These are phyloP conservation scores for Ephialtes manifestator DNA, from an alignment of 2,888 invertebrate species.

Conservation along the genomic window DNA sequence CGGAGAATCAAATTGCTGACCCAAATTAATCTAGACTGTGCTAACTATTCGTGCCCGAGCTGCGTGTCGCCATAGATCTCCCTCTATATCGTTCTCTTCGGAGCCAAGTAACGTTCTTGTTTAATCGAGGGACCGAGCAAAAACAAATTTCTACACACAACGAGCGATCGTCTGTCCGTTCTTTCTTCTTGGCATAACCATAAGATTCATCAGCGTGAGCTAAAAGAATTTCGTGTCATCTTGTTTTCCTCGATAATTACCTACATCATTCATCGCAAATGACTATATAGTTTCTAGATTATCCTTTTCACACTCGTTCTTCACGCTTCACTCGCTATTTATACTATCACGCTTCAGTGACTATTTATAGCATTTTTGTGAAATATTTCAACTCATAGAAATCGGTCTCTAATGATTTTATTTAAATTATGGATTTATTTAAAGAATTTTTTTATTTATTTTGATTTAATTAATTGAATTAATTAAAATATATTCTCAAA, in stretches of 20 bases:
- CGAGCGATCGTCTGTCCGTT: neutral
- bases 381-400: neutral
- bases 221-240: neutral
- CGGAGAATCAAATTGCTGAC: slow-evolving; percentile 74
- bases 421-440: no score
- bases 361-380: neutral
- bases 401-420: no score
- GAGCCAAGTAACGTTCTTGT: slow-evolving; percentile 27
- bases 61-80: slow-evolving; percentile 69
- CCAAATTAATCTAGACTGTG: slow-evolving; percentile 74
- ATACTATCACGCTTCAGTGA: neutral
- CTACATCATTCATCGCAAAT: neutral
- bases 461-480: no score
- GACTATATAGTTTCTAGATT: neutral
- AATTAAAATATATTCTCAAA: no score
- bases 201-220: neutral
- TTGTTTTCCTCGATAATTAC: neutral
- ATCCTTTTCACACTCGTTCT: neutral
- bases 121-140: slow-evolving; percentile 17
- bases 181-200: slow-evolving; percentile 3
- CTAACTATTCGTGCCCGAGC: slow-evolving; percentile 73
- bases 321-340: neutral
- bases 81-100: slow-evolving; percentile 13
- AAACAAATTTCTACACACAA: slow-evolving; percentile 37
- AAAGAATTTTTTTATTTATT: no score